Conservation (phyloP, 30 jellyfish, hydroid and myxozoan species). For the Mastigias papua region DNA sequence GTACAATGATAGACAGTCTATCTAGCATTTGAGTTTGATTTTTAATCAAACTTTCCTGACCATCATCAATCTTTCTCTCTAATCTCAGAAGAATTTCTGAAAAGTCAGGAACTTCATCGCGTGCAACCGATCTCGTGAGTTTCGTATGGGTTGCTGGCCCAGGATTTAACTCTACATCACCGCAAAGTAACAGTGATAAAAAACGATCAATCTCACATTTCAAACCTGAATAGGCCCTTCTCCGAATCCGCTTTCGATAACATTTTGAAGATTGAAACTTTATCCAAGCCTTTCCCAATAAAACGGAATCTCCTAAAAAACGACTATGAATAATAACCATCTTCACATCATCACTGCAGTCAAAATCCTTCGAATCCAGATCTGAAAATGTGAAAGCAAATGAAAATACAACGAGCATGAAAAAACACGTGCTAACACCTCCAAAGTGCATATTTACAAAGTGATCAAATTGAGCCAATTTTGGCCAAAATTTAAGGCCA, state of each 20-base stretch:
- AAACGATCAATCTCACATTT: background rate
- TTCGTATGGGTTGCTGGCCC: background rate
- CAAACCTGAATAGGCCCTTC: constrained; percentile 1
- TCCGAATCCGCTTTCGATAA: constrained; percentile 13
- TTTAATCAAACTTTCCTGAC: background rate
- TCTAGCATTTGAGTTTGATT: background rate
- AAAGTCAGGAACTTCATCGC: background rate
- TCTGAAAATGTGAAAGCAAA: background rate
- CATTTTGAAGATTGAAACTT: background rate
- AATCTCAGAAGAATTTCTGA: background rate
- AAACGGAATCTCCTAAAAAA: background rate
- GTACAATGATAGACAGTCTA: background rate
- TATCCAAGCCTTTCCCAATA: constrained; percentile 12
- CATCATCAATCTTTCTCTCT: constrained; percentile 6
- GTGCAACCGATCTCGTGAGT: background rate
- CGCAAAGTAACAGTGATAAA: background rate
- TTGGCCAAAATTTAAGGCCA: too few relatives aligned
- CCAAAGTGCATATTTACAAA: too few relatives aligned
- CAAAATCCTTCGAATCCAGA: background rate
- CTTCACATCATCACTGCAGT: background rate
- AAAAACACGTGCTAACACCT: too few relatives aligned
- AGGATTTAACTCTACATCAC: constrained; percentile 11
- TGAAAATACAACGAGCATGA: background rate
- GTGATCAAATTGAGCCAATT: too few relatives aligned
- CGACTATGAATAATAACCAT: background rate